Percentiles rank a stretch among this genome's conserved stretches.
These are phyloP conservation scores for Crotalus helleri DNA, from an alignment of 2,113 vertebrate genomes.

Conservation along the genomic window DNA sequence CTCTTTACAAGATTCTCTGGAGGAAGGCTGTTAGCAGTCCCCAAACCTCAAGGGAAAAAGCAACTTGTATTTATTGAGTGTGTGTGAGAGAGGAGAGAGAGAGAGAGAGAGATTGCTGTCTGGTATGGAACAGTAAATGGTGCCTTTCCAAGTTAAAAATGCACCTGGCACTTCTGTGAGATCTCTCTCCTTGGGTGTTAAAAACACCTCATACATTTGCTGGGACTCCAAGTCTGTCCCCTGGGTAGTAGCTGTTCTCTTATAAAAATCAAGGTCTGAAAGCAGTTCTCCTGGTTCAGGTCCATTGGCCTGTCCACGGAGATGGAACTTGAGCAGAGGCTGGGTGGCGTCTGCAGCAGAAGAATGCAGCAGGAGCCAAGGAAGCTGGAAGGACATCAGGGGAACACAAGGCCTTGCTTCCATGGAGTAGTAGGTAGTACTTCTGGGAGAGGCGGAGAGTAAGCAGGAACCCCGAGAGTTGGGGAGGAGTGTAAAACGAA, in stretches of 20 bases:
- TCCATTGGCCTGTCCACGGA: background rate
- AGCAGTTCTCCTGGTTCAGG: background rate
- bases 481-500: background rate
- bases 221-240: too few species aligned
- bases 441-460: background rate
- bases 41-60: background rate
- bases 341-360: conserved; percentile 25
- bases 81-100: background rate
- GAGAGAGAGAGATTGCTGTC: background rate
- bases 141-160: background rate
- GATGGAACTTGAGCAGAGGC: conserved; percentile 33
- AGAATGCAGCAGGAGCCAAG: background rate
- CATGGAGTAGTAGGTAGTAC: background rate
- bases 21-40: background rate
- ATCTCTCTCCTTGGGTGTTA: background rate
- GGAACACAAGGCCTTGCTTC: background rate
- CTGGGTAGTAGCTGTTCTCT: background rate
- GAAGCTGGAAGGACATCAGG: background rate
- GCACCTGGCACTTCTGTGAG: background rate
- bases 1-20: background rate
- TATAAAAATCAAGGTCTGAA: background rate
- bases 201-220: background rate
- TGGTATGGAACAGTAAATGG: background rate
- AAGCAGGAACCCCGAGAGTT: background rate
- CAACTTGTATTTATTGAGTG: background rate